These are phyloP conservation scores for Erebia epiphron DNA, from an alignment of 2,888 invertebrate species.

Conservation along the genomic window DNA sequence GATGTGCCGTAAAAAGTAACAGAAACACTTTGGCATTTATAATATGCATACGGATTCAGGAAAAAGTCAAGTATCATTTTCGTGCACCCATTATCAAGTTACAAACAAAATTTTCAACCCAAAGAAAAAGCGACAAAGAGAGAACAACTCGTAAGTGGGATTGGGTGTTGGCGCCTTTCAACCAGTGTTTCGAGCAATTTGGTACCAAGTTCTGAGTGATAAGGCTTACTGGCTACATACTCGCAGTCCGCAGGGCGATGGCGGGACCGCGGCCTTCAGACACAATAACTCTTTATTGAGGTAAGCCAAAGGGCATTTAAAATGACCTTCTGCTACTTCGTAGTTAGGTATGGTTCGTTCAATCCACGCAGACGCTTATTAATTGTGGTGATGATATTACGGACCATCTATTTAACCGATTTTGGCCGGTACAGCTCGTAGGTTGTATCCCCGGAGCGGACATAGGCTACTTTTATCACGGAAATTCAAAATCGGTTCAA, in stretches of 20 bases:
- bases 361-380: too few species aligned
- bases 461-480: too few species aligned
- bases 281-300: constrained; percentile 42
- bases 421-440: too few species aligned
- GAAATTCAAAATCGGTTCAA: too few species aligned
- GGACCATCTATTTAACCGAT: too few species aligned
- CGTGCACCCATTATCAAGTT: neutral
- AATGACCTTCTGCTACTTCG: constrained; percentile 25
- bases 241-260: constrained; percentile 38
- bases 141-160: constrained; percentile 15
- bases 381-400: too few species aligned
- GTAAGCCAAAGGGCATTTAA: constrained; percentile 36
- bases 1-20: too few species aligned
- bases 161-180: constrained; percentile 36
- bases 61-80: too few species aligned
- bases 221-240: constrained; percentile 45
- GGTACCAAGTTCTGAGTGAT: constrained; percentile 43
- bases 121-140: constrained; percentile 16
- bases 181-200: constrained; percentile 38
- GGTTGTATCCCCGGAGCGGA: too few species aligned
- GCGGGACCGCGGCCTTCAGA: constrained; percentile 36
- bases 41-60: too few species aligned
- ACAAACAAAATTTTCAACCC: constrained; percentile 2
- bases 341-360: neutral
- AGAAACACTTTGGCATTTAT: too few species aligned